These are phyloP conservation scores for Halcyon senegalensis DNA, from an alignment of 2,113 vertebrate species.

Conservation along the genomic window DNA sequence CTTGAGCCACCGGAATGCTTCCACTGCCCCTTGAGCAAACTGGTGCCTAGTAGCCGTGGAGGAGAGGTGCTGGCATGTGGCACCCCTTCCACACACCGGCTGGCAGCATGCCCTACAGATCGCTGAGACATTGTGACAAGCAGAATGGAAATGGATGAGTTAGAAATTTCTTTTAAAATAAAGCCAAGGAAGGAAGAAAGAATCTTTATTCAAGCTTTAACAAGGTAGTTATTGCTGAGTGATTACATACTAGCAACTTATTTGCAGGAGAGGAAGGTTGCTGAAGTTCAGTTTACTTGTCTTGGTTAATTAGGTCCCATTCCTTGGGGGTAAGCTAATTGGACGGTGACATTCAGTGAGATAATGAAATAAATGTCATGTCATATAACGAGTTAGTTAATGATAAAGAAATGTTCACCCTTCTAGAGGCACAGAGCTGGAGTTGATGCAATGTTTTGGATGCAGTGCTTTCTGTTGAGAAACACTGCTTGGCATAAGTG, in stretches of 20 bases:
- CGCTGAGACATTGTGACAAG: not conserved
- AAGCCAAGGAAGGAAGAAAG: not conserved
- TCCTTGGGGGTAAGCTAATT: constrained; percentile 44
- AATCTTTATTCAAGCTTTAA: constrained; percentile 19
- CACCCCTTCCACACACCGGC: not conserved
- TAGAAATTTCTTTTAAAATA: not conserved
- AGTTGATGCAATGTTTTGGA: constrained; percentile 36
- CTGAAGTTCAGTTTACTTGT: constrained; percentile 40
- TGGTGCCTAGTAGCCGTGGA: not conserved
- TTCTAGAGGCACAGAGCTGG: not conserved
- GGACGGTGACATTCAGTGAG: constrained; percentile 11
- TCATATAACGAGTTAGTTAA: constrained; percentile 61
- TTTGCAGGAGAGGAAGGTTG: constrained; percentile 28
- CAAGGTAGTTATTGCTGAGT: not conserved
- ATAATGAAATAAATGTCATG: constrained; percentile 50
- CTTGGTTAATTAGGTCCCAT: constrained; percentile 30
- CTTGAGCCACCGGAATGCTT: not conserved
- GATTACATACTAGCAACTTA: constrained; percentile 2
- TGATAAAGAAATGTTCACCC: not conserved
- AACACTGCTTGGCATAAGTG: not conserved
- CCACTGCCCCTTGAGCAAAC: not conserved
- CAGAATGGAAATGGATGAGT: not conserved
- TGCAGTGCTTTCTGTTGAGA: constrained; percentile 10
- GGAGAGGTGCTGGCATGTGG: not conserved
- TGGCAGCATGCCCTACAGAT: not conserved